Percentiles rank a stretch among this genome's conserved stretches.
Evolutionary conservation across 2,797 vertebrate genomes (phyloP).

Genomic region (Dermochelys coriacea): DNA sequence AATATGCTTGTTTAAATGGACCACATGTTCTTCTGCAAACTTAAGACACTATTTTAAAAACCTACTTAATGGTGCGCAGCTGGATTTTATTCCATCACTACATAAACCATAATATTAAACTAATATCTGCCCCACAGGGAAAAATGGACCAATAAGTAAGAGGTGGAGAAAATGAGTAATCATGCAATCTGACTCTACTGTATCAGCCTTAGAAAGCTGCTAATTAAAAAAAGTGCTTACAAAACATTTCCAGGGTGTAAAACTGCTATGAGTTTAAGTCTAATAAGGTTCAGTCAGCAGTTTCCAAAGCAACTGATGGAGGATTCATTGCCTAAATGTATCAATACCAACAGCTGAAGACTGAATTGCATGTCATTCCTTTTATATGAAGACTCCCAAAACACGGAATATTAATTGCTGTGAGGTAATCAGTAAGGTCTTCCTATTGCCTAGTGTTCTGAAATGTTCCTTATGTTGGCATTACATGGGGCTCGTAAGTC

Average conservation of each 20-base stretch:
- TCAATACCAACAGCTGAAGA: not conserved
- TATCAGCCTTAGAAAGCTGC: accelerated
- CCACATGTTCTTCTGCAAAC: accelerated
- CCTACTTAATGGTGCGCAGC: not conserved
- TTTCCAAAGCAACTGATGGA: not conserved
- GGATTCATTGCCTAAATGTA: not conserved
- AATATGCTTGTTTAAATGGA: not conserved
- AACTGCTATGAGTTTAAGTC: not conserved
- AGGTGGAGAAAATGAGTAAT: not conserved
- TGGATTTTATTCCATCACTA: accelerated
- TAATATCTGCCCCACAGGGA: not conserved
- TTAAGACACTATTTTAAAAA: not conserved
- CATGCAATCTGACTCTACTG: not conserved
- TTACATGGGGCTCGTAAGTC: accelerated
- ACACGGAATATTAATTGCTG: not conserved
- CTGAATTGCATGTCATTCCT: not conserved
- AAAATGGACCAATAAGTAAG: not conserved
- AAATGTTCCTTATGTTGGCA: not conserved
- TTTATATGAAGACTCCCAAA: accelerated
- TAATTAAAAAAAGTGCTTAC: not conserved
- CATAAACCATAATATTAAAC: not conserved
- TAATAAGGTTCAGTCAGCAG: not conserved
- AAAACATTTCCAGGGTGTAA: not conserved
- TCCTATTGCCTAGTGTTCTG: not conserved
- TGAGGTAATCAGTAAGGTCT: not conserved